Conservation (phyloP, 2,797 vertebrate species). For the Falco novaeseelandiae region DNA sequence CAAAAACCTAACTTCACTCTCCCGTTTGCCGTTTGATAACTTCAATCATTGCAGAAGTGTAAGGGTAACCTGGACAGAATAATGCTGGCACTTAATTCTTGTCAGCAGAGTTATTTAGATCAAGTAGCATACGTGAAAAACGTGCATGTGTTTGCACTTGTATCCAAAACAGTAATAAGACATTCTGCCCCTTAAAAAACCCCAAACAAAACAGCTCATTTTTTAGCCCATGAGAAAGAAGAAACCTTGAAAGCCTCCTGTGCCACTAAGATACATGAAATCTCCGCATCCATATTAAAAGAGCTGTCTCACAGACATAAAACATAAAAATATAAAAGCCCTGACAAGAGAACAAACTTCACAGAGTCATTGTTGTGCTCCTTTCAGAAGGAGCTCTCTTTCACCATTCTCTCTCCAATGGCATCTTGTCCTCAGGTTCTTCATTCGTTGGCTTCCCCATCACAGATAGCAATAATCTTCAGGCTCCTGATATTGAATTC, state of each 20-base stretch:
- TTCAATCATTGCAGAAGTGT: not conserved
- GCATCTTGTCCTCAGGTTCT: not conserved
- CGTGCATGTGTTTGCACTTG: accelerated
- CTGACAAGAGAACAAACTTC: accelerated
- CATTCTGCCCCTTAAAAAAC: not conserved
- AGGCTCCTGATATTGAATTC: not conserved
- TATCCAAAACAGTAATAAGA: not conserved
- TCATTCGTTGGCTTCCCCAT: not conserved
- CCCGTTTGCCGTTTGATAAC: not conserved
- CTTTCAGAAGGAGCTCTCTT: not conserved
- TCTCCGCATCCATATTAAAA: not conserved
- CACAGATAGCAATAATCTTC: not conserved
- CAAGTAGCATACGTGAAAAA: not conserved
- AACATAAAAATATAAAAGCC: not conserved
- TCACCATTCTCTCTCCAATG: not conserved
- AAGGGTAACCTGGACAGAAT: not conserved
- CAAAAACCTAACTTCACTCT: not conserved
- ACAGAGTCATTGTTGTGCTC: accelerated
- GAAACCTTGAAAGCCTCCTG: not conserved
- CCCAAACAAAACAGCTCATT: not conserved
- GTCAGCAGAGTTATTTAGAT: not conserved
- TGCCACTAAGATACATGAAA: not conserved
- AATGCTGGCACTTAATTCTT: not conserved
- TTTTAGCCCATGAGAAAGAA: not conserved
- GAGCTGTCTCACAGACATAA: not conserved